Conservation (phyloP, 2,797 vertebrate genomes). For the Fratercula arctica region DNA sequence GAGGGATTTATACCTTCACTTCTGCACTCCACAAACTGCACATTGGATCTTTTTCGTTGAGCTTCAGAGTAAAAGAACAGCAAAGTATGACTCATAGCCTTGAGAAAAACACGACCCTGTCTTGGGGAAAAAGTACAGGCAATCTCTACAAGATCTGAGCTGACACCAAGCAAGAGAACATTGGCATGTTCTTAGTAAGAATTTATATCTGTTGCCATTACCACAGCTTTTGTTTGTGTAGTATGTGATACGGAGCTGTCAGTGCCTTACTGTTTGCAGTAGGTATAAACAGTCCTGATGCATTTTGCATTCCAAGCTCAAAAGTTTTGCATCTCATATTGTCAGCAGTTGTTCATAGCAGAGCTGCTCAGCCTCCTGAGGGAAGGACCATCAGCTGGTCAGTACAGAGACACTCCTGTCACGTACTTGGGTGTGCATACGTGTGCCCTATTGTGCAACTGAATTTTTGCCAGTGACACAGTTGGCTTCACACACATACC, state of each 20-base stretch:
- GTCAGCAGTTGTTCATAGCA: neutral
- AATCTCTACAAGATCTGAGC: neutral
- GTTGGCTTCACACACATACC: neutral
- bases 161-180: neutral
- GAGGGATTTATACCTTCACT: neutral
- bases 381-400: neutral
- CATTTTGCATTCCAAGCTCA: neutral
- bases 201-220: neutral
- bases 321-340: neutral
- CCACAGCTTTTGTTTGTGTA: neutral
- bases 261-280: neutral
- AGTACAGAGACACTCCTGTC: neutral
- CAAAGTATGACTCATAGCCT: neutral
- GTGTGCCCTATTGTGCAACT: accelerated
- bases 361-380: neutral
- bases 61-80: neutral
- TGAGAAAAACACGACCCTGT: neutral
- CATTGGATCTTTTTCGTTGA: neutral
- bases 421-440: neutral
- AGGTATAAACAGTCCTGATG: neutral
- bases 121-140: neutral
- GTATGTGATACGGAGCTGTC: neutral
- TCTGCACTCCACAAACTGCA: neutral
- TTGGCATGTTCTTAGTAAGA: neutral
- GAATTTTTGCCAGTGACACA: neutral